Evolutionary conservation across 2,797 vertebrate species (phyloP), one percentile per base, ranked within the genome.

Genomic region (Enteromius thamalakanensis): DNA sequence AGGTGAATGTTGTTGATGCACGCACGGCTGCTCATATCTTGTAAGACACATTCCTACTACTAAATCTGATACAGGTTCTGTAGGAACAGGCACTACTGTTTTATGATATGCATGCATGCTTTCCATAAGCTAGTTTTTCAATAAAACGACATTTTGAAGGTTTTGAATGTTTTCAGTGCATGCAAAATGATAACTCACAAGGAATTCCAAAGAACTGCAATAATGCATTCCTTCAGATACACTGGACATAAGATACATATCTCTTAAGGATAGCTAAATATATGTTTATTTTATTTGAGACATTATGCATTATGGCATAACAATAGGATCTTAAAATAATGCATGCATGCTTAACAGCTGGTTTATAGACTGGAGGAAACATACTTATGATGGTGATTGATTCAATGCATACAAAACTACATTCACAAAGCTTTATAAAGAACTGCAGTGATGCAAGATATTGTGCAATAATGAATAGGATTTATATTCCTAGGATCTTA

Each of bases 1-100:
- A 76, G 60, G 40, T 60, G 70, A 42, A 49, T 32, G 40, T 37
- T 77, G 60, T 53, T 15, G n/a, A 40, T 65, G 6, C n/a, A 65
- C 65, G 45, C 64, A 29, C 9, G 21, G 15, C 4, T 60, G 23
- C 4, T 45, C 29, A 74, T 34, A 34, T n/a, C 1, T 53, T 12
- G 71, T 37, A 26, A 32, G 5, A 32, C 23, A 62, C 11, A 47
- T 80, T 65, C 15, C 26, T 51, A 19, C 76, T 29, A 9, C 8
- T 47, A 49, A 19, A 49, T 67, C 21, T 49, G 29, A 34, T 32
- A 64, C 6, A 49, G 7, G 34, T 7, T 76, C n/a, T 3, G 12
- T 9, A 9, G 72, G 51, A 58, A 58, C 19, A 29, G 42, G 1
- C 3, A 26, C 47, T 37, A 14, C 34, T 14, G 2, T 49, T 37